These are phyloP conservation scores for Helogale parvula DNA, from an alignment of 2,113 vertebrate species.

Conservation along the genomic window DNA sequence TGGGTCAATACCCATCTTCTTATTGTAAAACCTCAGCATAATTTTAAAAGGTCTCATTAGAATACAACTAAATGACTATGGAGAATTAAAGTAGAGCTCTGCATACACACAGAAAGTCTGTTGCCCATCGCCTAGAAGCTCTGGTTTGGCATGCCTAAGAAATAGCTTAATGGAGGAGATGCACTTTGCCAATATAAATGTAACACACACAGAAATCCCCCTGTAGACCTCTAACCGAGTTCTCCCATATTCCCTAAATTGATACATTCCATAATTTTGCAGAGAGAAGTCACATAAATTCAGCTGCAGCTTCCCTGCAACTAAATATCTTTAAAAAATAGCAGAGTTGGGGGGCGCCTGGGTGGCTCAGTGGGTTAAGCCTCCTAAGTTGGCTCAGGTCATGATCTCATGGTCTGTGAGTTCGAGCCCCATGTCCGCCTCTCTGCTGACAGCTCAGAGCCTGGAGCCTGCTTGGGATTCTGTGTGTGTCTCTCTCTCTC, in stretches of 20 bases:
- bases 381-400: too few species aligned
- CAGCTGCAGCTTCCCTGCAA: constrained; percentile 13
- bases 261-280: neutral
- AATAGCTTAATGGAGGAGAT: neutral
- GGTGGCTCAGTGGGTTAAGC: too few species aligned
- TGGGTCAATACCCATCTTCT: neutral
- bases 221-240: neutral
- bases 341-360: neutral
- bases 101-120: neutral
- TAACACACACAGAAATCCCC: neutral
- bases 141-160: neutral
- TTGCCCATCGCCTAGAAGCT: neutral
- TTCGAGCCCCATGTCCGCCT: too few species aligned
- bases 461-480: too few species aligned
- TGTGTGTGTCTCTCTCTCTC: too few species aligned
- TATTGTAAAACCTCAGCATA: neutral
- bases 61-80: constrained; percentile 17
- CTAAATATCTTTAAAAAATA: constrained; percentile 11
- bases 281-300: constrained; percentile 23
- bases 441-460: too few species aligned
- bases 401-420: too few species aligned
- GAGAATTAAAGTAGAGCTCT: constrained; percentile 26
- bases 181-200: constrained; percentile 30
- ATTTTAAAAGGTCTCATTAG: neutral
- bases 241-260: constrained; percentile 17